These are phyloP conservation scores for Entomyzon cyanotis DNA, from an alignment of 2,113 vertebrate genomes.

Conservation along the genomic window DNA sequence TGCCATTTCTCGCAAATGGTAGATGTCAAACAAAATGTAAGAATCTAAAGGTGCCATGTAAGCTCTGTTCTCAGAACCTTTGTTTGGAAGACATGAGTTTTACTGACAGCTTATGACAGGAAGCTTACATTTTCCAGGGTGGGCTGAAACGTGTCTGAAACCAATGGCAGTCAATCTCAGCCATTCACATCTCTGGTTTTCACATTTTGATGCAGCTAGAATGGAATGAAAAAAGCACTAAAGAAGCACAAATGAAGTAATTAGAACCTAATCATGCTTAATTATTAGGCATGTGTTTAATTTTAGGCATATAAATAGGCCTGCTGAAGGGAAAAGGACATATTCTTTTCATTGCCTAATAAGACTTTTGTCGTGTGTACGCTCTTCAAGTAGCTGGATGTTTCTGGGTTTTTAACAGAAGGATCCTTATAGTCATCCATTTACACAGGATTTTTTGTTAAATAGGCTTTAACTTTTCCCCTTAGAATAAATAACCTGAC, in stretches of 20 bases:
- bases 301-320: constrained; percentile 50
- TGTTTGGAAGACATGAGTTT: constrained; percentile 24
- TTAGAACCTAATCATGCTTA: constrained; percentile 39
- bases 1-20: constrained; percentile 16
- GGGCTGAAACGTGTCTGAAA: constrained; percentile 36
- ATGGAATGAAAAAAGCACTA: not conserved
- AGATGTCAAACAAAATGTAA: constrained; percentile 57
- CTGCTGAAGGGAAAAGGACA: constrained; percentile 36
- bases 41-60: constrained; percentile 26
- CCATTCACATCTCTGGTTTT: constrained; percentile 18
- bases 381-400: not conserved
- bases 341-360: constrained; percentile 32
- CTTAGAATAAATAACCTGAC: not conserved
- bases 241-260: constrained; percentile 36
- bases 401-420: not conserved
- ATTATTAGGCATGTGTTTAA: constrained; percentile 57
- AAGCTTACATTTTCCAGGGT: constrained; percentile 16
- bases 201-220: not conserved
- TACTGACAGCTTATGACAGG: constrained; percentile 24
- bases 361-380: not conserved
- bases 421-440: not conserved
- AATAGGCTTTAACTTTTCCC: not conserved
- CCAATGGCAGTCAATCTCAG: constrained; percentile 10
- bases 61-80: constrained; percentile 21
- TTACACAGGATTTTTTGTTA: not conserved